phyloP scores from a whole-genome alignment of 1,140 invertebrate species.

The Bombus soroeensis region DNA sequence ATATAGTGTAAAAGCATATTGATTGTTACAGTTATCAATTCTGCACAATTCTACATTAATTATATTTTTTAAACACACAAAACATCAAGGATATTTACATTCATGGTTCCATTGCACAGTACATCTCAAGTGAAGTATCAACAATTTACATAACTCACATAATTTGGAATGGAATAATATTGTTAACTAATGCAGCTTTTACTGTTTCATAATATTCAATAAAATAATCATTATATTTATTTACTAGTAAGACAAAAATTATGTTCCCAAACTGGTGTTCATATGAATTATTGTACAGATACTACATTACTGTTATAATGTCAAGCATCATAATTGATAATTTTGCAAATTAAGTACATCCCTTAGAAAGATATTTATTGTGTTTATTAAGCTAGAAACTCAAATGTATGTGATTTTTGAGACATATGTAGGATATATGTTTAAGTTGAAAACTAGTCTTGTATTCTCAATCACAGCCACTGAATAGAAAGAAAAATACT shows the following conservation, averaged over 20 bases:
- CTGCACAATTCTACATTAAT: conserved; percentile 55
- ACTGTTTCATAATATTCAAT: background rate
- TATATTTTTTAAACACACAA: conserved; percentile 46
- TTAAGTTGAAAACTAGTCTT: conserved; percentile 69
- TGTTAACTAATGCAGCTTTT: background rate
- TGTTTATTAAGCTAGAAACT: conserved; percentile 42
- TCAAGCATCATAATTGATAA: conserved; percentile 31
- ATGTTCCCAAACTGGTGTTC: conserved; percentile 6
- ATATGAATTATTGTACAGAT: background rate
- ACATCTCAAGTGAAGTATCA: conserved; percentile 38
- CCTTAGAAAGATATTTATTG: conserved; percentile 43
- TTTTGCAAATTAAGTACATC: conserved; percentile 58
- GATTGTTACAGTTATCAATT: conserved; percentile 49
- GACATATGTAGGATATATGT: conserved; percentile 49
- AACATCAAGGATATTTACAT: conserved; percentile 37
- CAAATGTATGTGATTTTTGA: conserved; percentile 36
- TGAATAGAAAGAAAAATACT: conserved; percentile 61
- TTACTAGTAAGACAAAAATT: background rate
- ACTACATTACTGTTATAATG: background rate
- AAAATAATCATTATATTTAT: background rate
- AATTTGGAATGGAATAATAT: background rate
- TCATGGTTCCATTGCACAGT: conserved; percentile 56
- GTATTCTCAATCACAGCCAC: conserved; percentile 70
- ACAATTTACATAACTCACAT: background rate
- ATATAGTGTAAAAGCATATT: conserved; percentile 45